Base-by-base conservation (phyloP, 2,888 invertebrate species). In the Petrolisthes manimaculis region DNA sequence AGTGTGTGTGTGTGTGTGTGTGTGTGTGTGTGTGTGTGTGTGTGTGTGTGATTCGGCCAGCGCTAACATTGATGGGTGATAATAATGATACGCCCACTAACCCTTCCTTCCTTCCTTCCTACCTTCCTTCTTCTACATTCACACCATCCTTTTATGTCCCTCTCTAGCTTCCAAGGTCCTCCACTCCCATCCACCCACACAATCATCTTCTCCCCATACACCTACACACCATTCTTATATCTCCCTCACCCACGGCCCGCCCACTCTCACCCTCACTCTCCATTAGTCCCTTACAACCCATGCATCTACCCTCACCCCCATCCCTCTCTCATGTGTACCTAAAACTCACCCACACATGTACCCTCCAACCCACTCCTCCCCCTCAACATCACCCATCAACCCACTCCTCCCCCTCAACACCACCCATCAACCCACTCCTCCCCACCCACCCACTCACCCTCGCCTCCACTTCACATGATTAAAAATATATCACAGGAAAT, bases 401-500 rank as follows among this genome's bases (percentile, higher is more conserved):
- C 71, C 61, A 61, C 61, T 61, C 9, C 18, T 18, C 61, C 9
- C 61, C 18, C 61, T 1, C 61, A 61, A 14, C 61, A 61, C 61
- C 0, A 9, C 18, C 61, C 18, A 61, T 61, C 1, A 9, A 61
- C 61, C 61, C 61, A 61, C 61, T 14, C 61, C 61, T 14, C 3
- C 61, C 61, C 9, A 61, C 18, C 18, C 61, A 61, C 61, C 61
- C 61, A 18, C 61, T 3, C 61, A 61, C 61, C 61, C 18, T 61
- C 61, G 9, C 18, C 61, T 14, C 18, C 61, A 61, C 9, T 61
- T 61, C 61, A 61, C 61, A 61, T 61, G 18, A 61, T 61, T 61
- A n/a, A n/a, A 71, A n/a, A 71, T 21, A 71, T 21, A 71, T 71
- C 71, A 61, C 71, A n/a, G 71, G 6, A 71, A 71, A 71, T 71